phyloP scores from a whole-genome alignment of 2,888 invertebrate species.

The Thysanoteuthis rhombus region DNA sequence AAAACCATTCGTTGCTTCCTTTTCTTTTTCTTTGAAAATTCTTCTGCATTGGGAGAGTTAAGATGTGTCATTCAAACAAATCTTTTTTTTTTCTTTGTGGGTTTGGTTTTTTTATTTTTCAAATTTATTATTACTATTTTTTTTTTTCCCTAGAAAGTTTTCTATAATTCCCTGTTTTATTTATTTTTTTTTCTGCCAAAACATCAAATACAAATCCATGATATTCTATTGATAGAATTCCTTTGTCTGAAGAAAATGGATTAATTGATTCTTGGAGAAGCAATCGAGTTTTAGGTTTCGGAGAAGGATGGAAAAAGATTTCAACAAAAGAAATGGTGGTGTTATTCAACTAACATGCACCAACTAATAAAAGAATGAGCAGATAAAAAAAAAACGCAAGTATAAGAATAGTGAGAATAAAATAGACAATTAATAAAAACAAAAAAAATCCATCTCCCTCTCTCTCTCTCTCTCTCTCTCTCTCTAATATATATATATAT shows the following conservation, averaged over 20 bases:
- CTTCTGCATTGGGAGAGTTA: background rate
- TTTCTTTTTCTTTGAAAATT: background rate
- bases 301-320: background rate
- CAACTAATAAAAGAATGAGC: background rate
- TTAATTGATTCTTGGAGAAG: background rate
- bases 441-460: background rate
- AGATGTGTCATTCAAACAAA: background rate
- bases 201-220: constrained; percentile 12
- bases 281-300: background rate
- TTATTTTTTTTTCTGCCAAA: background rate
- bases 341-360: background rate
- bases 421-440: background rate
- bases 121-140: too few species aligned
- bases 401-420: background rate
- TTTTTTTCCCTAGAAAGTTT: background rate
- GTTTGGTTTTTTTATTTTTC: too few species aligned
- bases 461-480: background rate
- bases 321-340: background rate
- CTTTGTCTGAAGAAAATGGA: constrained; percentile 12
- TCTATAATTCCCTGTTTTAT: background rate
- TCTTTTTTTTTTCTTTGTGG: background rate
- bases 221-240: background rate
- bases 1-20: background rate
- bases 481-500: background rate
- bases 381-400: background rate